These are phyloP conservation scores for Alitta virens DNA, from an alignment of 2,888 invertebrate species.

Conservation along the genomic window DNA sequence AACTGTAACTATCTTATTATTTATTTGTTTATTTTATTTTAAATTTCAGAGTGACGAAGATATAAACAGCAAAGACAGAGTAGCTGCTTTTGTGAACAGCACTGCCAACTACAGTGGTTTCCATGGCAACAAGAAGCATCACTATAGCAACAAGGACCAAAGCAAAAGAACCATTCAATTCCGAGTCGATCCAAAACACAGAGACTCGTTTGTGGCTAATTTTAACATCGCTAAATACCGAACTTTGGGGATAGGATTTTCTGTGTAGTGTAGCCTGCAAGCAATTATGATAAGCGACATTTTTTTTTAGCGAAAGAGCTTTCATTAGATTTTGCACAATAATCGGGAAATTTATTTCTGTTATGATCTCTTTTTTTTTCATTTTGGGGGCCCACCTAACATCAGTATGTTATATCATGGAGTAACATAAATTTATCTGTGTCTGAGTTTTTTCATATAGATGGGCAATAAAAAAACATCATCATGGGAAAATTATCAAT, in stretches of 20 bases:
- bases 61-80: constrained; percentile 36
- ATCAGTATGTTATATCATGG: too few species aligned
- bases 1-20: neutral
- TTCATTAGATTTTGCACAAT: too few species aligned
- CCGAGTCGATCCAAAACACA: constrained; percentile 33
- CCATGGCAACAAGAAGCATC: constrained; percentile 17
- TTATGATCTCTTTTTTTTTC: too few species aligned
- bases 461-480: too few species aligned
- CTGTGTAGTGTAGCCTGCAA: constrained; percentile 6
- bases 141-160: too few species aligned
- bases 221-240: constrained; percentile 40
- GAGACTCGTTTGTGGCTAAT: constrained; percentile 38
- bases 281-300: too few species aligned
- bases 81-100: constrained; percentile 44
- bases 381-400: too few species aligned
- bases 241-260: constrained; percentile 39
- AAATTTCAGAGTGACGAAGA: constrained; percentile 26
- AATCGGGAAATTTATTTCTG: too few species aligned
- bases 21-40: neutral
- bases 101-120: constrained; percentile 14
- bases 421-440: too few species aligned
- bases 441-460: too few species aligned
- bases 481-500: too few species aligned
- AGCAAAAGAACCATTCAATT: constrained; percentile 33
- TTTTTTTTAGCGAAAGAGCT: too few species aligned